Percentiles rank a stretch among this genome's conserved stretches.
Conservation (phyloP, 2,113 vertebrate genomes). For the Petrocephalus microphthalmus region DNA sequence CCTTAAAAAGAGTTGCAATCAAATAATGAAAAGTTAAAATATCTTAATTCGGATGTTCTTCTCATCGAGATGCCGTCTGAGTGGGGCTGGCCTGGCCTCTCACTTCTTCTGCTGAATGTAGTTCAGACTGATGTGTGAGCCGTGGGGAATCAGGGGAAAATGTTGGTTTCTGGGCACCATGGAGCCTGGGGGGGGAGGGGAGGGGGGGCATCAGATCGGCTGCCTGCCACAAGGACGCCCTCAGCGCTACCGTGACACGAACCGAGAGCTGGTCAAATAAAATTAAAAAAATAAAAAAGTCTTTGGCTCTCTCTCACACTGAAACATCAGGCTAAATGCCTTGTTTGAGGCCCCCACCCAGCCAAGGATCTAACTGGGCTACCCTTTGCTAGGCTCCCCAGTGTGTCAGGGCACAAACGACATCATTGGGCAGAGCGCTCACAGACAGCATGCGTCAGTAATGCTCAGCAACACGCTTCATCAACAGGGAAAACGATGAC, state of each 20-base stretch:
- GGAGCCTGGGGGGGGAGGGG: conserved; percentile 63
- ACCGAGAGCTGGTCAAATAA: background rate
- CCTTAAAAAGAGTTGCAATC: conserved; percentile 64
- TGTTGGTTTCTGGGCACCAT: conserved; percentile 80
- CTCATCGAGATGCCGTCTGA: conserved; percentile 43
- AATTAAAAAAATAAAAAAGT: too few species aligned
- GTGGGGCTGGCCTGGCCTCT: conserved; percentile 54
- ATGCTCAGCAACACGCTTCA: background rate
- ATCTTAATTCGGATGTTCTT: conserved; percentile 30
- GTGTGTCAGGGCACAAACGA: background rate
- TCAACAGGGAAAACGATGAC: background rate
- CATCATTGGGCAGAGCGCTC: background rate
- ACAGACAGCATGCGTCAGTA: background rate
- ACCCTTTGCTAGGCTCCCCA: background rate
- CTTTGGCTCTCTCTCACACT: background rate
- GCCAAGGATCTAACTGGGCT: background rate
- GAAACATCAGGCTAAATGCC: background rate
- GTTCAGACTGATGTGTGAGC: conserved; percentile 81
- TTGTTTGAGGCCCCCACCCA: background rate
- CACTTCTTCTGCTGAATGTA: conserved; percentile 97
- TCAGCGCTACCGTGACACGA: background rate
- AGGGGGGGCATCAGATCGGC: background rate
- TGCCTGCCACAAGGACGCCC: background rate
- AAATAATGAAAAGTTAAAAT: conserved; percentile 50
- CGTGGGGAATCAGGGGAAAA: conserved; percentile 82